Evolutionary conservation across 2,113 vertebrate species (phyloP).

Genomic region (Pteronura brasiliensis): DNA sequence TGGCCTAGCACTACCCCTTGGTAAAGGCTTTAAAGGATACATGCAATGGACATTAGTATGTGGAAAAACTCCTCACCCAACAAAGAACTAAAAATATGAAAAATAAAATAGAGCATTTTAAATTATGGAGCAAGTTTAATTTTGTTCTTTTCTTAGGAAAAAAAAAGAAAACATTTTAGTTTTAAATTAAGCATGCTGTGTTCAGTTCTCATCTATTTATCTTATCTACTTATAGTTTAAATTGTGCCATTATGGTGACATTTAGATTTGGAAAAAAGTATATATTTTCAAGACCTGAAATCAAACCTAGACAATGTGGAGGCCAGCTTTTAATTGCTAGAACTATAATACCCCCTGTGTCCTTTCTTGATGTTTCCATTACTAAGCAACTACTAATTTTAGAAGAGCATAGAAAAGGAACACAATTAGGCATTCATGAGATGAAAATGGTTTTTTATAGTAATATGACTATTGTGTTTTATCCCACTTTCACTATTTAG

Average conservation of each 20-base stretch:
- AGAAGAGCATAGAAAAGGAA: not conserved
- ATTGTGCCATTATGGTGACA: not conserved
- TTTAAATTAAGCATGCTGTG: constrained; percentile 8
- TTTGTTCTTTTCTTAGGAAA: not conserved
- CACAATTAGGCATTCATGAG: not conserved
- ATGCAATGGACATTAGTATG: not conserved
- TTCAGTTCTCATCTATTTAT: not conserved
- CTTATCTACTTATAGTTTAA: constrained; percentile 38
- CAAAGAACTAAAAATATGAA: not conserved
- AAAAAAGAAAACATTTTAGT: not conserved
- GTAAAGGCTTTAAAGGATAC: not conserved
- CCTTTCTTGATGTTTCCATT: not conserved
- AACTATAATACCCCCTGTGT: not conserved
- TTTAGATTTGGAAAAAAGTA: not conserved
- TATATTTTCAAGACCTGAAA: not conserved
- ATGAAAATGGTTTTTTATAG: not conserved
- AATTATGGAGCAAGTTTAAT: not conserved
- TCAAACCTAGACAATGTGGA: not conserved
- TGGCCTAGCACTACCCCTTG: not conserved
- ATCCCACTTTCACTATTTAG: not conserved
- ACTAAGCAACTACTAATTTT: not conserved
- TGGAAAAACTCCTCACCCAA: not conserved
- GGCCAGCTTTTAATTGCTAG: not conserved
- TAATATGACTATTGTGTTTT: not conserved
- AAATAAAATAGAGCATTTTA: not conserved